Evolutionary conservation across 2,113 vertebrate species (phyloP).

Genomic region (Python bivittatus): DNA sequence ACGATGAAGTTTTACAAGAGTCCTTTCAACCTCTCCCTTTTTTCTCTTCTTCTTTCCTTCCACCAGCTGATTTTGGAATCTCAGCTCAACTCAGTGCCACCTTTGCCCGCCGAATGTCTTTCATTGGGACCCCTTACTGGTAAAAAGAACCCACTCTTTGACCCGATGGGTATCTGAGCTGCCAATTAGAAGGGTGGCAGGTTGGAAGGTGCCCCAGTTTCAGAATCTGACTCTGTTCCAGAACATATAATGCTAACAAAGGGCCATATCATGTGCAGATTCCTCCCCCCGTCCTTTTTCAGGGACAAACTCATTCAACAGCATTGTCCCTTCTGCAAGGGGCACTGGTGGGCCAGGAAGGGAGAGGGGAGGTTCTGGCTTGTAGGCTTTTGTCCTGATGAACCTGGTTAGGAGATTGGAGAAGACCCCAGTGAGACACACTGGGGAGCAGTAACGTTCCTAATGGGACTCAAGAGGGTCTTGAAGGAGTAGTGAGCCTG

Average conservation of each 20-base stretch:
- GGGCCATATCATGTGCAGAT: background rate
- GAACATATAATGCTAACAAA: background rate
- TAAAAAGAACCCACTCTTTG: slow-evolving; percentile 55
- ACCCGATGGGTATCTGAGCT: background rate
- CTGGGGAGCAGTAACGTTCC: background rate
- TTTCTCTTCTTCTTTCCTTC: background rate
- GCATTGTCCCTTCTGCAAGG: background rate
- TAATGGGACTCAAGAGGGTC: background rate
- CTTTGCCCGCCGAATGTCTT: slow-evolving; percentile 87
- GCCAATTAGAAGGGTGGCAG: background rate
- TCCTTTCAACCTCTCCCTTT: background rate
- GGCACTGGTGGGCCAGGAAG: background rate
- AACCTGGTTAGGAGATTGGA: background rate
- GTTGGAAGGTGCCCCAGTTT: background rate
- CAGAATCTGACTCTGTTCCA: background rate
- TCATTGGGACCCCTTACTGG: slow-evolving; percentile 94
- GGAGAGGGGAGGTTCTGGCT: background rate
- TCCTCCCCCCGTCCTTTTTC: background rate
- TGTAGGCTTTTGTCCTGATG: background rate
- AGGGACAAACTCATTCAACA: background rate
- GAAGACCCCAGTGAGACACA: background rate
- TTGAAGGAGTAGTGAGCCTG: too few species aligned
- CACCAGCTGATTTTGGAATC: slow-evolving; percentile 89
- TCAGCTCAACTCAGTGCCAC: slow-evolving; percentile 91
- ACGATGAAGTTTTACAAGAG: background rate